phyloP scores from a whole-genome alignment of 2,888 invertebrate species.

The Hirtodrosophila cameraria region DNA sequence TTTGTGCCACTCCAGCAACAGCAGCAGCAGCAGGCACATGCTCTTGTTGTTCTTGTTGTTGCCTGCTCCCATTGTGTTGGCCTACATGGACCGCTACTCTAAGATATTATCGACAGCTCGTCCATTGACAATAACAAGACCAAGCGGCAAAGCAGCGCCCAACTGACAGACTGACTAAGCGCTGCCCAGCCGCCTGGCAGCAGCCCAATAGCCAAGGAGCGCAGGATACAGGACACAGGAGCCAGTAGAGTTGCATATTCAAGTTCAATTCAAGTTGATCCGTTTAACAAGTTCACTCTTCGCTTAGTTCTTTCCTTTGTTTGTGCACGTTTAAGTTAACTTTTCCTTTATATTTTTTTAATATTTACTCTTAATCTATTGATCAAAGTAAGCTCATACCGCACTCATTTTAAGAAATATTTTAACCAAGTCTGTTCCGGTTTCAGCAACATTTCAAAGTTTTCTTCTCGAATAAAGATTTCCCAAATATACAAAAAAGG shows the following conservation, averaged over 20 bases:
- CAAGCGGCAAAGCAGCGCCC: conserved; percentile 13
- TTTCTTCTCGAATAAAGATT: no score
- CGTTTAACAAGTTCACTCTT: no score
- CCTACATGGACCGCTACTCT: conserved; percentile 71
- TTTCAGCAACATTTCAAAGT: no score
- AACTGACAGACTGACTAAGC: conserved; percentile 22
- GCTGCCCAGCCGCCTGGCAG: conserved; percentile 11
- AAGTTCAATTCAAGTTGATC: no score
- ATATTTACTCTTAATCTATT: no score
- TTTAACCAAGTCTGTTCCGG: no score
- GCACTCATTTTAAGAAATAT: no score
- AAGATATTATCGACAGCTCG: conserved; percentile 76
- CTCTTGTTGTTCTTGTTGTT: conserved; percentile 33
- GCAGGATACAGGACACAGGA: not conserved
- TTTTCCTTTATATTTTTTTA: no score
- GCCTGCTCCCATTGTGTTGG: conserved; percentile 60
- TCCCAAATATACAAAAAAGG: no score
- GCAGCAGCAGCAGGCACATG: conserved; percentile 42
- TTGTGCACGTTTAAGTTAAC: no score
- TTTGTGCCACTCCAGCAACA: conserved; percentile 51
- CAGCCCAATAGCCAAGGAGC: not conserved
- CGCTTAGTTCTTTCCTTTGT: no score
- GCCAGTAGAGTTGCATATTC: not conserved
- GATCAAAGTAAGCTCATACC: no score
- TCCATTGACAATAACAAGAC: conserved; percentile 63